Conservation (phyloP, 2,113 vertebrate species). For the Archilochus colubris region DNA sequence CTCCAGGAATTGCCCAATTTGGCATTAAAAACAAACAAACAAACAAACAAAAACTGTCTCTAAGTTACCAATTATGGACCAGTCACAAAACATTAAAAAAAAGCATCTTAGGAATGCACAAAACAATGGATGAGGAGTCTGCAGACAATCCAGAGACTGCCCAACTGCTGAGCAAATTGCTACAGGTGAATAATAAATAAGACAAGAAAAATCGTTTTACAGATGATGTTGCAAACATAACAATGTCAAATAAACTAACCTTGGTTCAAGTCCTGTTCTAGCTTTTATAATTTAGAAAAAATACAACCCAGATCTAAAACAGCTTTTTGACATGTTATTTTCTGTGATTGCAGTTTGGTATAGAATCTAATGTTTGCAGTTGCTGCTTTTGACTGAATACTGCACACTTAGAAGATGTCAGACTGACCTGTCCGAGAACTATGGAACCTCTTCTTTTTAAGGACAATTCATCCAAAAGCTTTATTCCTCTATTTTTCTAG, state of each 20-base stretch:
- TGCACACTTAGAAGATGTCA: not conserved
- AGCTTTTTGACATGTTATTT: no score
- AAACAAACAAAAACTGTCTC: not conserved
- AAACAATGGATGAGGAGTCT: not conserved
- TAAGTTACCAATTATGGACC: not conserved
- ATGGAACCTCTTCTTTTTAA: not conserved
- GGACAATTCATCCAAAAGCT: not conserved
- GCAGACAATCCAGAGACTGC: not conserved
- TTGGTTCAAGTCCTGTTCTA: not conserved
- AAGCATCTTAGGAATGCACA: not conserved
- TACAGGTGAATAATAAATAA: constrained; percentile 1
- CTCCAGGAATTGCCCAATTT: constrained; percentile 12
- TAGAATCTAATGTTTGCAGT: not conserved
- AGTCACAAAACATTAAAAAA: not conserved
- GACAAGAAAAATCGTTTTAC: not conserved
- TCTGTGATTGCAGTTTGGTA: no score
- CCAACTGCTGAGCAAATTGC: not conserved
- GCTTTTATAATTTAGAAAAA: not conserved
- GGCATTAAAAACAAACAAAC: not conserved
- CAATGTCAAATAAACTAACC: not conserved
- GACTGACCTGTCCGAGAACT: not conserved
- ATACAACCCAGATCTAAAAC: no score
- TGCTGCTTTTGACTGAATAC: not conserved
- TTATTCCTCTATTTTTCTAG: not conserved
- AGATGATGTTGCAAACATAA: not conserved